Percentiles rank a stretch among this genome's conserved stretches.
phyloP scores from a whole-genome alignment of 1,140 invertebrate genomes.

The Dufourea novaeangliae region DNA sequence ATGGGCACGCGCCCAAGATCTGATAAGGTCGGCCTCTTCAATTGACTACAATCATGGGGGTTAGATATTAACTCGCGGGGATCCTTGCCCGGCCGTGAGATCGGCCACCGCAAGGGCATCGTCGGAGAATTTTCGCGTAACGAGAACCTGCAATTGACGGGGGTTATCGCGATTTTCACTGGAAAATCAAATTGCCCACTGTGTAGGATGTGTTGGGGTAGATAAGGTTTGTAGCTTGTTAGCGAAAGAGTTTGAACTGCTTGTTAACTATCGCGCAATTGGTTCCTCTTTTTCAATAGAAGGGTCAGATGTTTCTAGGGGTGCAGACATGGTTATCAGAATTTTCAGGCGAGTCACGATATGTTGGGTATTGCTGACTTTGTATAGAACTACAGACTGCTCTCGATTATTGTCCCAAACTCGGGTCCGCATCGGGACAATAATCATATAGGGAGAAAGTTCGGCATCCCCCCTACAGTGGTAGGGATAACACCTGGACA shows the following conservation, averaged over 20 bases:
- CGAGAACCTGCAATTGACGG: slow-evolving; percentile 73
- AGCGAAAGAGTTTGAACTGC: background rate
- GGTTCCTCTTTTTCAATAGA: background rate
- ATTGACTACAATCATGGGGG: slow-evolving; percentile 77
- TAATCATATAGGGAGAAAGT: no score
- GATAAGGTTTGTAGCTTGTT: background rate
- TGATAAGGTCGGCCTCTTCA: slow-evolving; percentile 74
- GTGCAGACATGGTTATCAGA: background rate
- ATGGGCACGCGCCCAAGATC: slow-evolving; percentile 78
- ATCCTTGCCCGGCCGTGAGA: slow-evolving; percentile 32
- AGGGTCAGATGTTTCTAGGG: background rate
- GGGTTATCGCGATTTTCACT: slow-evolving; percentile 69
- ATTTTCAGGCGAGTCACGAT: no score
- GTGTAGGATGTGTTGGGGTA: background rate
- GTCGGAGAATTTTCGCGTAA: slow-evolving; percentile 67
- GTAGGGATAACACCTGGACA: no score
- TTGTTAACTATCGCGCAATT: background rate
- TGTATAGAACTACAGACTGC: no score
- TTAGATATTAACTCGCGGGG: slow-evolving; percentile 68
- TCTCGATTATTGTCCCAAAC: no score
- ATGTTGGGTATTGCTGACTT: no score
- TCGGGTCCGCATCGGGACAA: no score
- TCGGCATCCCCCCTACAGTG: no score
- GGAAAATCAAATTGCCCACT: background rate
- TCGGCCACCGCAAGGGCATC: background rate